Evolutionary conservation across 2,797 vertebrate species (phyloP).

Genomic region (Sebastes paucispinis): DNA sequence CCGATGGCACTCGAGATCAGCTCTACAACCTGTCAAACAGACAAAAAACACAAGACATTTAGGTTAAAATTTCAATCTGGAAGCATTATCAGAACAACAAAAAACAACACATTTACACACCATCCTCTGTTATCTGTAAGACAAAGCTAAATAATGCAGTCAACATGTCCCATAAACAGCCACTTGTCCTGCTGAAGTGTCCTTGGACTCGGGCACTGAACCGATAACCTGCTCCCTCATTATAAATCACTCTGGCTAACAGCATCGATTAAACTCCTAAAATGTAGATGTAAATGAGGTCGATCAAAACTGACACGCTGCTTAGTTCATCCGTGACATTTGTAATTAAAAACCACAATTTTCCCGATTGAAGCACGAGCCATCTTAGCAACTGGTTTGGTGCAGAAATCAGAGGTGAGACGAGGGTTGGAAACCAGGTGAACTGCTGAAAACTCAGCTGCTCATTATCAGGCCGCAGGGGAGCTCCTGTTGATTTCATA

Average conservation of each 20-base stretch:
- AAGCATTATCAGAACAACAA: neutral
- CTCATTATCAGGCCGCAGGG: constrained; percentile 54
- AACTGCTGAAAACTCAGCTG: constrained; percentile 42
- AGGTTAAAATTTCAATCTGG: neutral
- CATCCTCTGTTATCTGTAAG: neutral
- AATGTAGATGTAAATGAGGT: constrained; percentile 52
- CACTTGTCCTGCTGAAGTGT: constrained; percentile 1
- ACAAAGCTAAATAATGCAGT: neutral
- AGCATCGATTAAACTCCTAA: constrained; percentile 28
- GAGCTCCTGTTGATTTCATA: constrained; percentile 45
- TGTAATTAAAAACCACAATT: constrained; percentile 53
- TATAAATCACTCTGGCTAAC: constrained; percentile 27
- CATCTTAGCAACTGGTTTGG: constrained; percentile 51
- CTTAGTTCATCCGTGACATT: constrained; percentile 39
- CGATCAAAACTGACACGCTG: constrained; percentile 37
- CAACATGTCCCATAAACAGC: constrained; percentile 13
- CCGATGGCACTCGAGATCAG: constrained; percentile 95
- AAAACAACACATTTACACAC: neutral
- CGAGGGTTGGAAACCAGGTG: constrained; percentile 39
- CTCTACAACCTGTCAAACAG: constrained; percentile 90
- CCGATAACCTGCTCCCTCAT: constrained; percentile 38
- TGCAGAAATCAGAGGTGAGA: constrained; percentile 53
- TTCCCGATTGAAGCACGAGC: constrained; percentile 25
- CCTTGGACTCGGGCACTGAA: constrained; percentile 14
- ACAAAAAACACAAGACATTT: neutral